Evolutionary conservation across 64 coral and sea anemone genomes (phyloP).

Genomic region (Pocillopora verrucosa): DNA sequence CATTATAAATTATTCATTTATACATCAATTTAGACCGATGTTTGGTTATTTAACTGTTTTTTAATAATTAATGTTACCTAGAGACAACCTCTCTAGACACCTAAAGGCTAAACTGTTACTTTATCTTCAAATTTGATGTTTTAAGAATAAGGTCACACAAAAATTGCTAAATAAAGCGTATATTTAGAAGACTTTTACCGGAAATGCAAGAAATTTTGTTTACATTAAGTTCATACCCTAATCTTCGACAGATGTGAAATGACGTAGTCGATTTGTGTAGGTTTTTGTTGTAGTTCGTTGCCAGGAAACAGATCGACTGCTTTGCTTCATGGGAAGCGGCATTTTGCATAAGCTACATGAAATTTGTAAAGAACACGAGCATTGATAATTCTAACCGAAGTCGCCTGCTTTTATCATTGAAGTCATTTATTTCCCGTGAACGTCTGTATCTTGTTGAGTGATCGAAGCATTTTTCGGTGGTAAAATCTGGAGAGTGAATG

Average conservation of each 20-base stretch:
- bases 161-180: background rate
- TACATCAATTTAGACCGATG: background rate
- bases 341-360: constrained; percentile 3
- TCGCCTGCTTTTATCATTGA: background rate
- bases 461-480: background rate
- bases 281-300: constrained; percentile 23
- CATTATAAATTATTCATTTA: background rate
- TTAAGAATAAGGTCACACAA: background rate
- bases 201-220: background rate
- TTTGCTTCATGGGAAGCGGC: constrained; percentile 37
- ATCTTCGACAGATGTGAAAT: background rate
- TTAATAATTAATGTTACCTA: background rate
- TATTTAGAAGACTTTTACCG: background rate
- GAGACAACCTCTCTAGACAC: background rate
- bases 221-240: background rate
- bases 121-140: background rate
- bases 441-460: background rate
- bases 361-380: background rate
- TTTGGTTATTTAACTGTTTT: background rate
- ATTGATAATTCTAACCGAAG: background rate
- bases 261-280: background rate
- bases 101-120: background rate
- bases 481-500: background rate
- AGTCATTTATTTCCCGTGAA: background rate
- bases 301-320: constrained; percentile 37